phyloP scores from a whole-genome alignment of 2,888 invertebrate species.

The Cheilosia variabilis region DNA sequence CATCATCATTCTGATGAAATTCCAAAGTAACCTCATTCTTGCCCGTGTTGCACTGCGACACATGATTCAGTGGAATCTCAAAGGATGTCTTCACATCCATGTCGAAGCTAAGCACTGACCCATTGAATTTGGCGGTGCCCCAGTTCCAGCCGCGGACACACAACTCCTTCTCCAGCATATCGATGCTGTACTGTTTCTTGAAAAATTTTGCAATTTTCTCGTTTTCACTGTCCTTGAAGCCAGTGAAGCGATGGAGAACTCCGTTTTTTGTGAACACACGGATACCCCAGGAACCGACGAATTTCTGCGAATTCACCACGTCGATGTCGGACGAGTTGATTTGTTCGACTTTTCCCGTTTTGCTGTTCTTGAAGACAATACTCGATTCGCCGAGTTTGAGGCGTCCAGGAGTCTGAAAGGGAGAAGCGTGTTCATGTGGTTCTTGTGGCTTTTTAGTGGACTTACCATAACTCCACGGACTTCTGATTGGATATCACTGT shows the following conservation, averaged over 20 bases:
- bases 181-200: slow-evolving; percentile 91
- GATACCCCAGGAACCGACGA: slow-evolving; percentile 95
- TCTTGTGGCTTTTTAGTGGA: slow-evolving; percentile 54
- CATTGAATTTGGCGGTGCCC: slow-evolving; percentile 97
- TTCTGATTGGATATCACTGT: slow-evolving; percentile 92
- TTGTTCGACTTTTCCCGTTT: slow-evolving; percentile 98
- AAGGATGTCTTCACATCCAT: slow-evolving; percentile 93
- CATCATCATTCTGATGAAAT: slow-evolving; percentile 99
- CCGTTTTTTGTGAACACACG: slow-evolving; percentile 96
- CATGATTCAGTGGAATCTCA: slow-evolving; percentile 97
- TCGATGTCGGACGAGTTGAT: slow-evolving; percentile 94
- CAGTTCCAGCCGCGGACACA: slow-evolving; percentile 99
- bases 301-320: slow-evolving; percentile 94
- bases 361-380: slow-evolving; percentile 96
- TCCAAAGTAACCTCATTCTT: slow-evolving; percentile 99
- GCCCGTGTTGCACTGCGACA: slow-evolving; percentile 97
- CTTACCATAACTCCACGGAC: slow-evolving; percentile 94
- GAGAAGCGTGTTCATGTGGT: not conserved
- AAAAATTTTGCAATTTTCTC: slow-evolving; percentile 97
- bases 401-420: slow-evolving; percentile 93
- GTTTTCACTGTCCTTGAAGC: slow-evolving; percentile 96
- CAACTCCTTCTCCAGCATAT: slow-evolving; percentile 95
- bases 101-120: slow-evolving; percentile 93
- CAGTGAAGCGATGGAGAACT: slow-evolving; percentile 94
- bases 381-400: slow-evolving; percentile 95